A percentile compares a stretch with the other conserved stretches of the same genome.
Conservation (phyloP, 2,113 vertebrate genomes). For the Coreoperca whiteheadi region DNA sequence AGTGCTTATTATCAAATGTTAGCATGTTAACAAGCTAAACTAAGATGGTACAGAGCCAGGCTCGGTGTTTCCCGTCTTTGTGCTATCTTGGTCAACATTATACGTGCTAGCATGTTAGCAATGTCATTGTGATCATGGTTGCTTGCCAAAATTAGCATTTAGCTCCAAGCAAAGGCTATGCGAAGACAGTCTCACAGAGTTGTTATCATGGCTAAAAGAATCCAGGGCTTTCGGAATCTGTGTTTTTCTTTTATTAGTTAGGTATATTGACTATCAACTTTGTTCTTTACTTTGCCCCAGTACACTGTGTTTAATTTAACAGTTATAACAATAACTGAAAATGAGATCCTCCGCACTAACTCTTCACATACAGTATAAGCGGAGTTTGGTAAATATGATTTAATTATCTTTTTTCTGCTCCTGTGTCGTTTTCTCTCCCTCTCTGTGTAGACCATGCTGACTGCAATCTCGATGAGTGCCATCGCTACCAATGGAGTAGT, state of each 20-base stretch:
- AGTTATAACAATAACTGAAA: neutral
- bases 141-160: neutral
- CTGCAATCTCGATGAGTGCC: conserved; percentile 99
- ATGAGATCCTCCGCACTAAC: neutral
- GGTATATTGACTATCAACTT: neutral
- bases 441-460: conserved; percentile 94
- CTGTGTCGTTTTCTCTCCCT: conserved; percentile 48
- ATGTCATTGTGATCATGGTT: neutral
- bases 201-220: neutral
- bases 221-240: neutral
- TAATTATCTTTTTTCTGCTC: conserved; percentile 29
- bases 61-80: neutral
- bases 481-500: conserved; percentile 99
- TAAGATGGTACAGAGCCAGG: neutral
- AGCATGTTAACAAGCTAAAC: neutral
- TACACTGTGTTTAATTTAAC: neutral
- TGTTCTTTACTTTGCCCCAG: neutral
- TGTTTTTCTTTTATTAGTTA: neutral
- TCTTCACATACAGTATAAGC: neutral
- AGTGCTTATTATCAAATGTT: neutral
- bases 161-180: neutral
- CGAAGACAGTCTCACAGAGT: neutral
- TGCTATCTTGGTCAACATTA: neutral
- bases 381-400: conserved; percentile 16
- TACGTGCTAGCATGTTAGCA: neutral